phyloP scores from a whole-genome alignment of 2,888 invertebrate species.

The Cephus rjabovi region DNA sequence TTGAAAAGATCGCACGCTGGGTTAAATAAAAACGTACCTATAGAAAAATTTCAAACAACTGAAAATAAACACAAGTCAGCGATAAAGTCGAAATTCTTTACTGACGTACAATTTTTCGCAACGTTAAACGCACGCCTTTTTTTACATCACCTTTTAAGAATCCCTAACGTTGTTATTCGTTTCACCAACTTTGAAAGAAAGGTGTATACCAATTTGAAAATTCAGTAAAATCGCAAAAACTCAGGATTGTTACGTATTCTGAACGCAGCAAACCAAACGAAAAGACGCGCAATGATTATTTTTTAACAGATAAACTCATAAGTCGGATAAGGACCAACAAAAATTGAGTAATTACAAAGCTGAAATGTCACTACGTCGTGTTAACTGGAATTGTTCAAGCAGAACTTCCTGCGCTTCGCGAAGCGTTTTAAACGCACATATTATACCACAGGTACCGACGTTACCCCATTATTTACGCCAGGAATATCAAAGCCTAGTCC shows the following conservation, averaged over 20 bases:
- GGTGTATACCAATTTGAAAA: neutral
- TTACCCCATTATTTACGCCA: slow-evolving; percentile 15
- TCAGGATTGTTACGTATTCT: neutral
- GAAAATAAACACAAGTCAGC: neutral
- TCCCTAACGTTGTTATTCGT: neutral
- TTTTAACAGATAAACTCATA: neutral
- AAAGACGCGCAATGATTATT: neutral
- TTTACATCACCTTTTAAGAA: neutral
- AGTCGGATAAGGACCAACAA: neutral
- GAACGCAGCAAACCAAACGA: neutral
- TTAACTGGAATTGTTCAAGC: neutral
- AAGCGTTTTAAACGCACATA: neutral
- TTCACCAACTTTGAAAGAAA: neutral
- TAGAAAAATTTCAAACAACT: neutral
- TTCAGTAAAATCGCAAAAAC: neutral
- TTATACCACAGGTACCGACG: neutral
- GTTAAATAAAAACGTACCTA: neutral
- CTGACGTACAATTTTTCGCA: neutral
- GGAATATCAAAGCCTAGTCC: slow-evolving; percentile 15
- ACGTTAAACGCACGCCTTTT: neutral
- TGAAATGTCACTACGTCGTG: neutral
- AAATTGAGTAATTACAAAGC: neutral
- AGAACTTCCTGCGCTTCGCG: neutral
- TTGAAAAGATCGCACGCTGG: neutral
- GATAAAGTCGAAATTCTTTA: too few species aligned